Base-by-base conservation (phyloP, 1,140 invertebrate genomes). In the Penaeus indicus region DNA sequence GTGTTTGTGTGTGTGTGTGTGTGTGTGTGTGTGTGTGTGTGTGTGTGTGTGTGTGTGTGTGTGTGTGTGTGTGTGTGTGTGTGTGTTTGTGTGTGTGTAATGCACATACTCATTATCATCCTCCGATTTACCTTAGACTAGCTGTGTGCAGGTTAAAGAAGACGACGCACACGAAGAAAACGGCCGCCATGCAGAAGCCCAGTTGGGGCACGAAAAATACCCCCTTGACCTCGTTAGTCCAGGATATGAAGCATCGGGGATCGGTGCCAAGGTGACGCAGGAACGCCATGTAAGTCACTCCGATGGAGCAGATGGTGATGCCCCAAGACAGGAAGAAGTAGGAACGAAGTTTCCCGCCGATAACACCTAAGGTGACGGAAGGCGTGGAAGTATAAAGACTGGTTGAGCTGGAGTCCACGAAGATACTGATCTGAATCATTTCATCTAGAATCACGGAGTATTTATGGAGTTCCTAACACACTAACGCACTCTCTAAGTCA, bases 241-340 rank as follows among this genome's bases (percentile, higher is more conserved):
- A 91, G 0, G 83, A 72, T 19, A 91, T 82, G 84, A 91, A 90
- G 69, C 91, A 91, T 22, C 91, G 87, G 0, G 91, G 91, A 64
- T 90, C 91, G 5, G 85, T 91, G 63, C 91, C 91, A 32, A 90
- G 85, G 61, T 90, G 85, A 2, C 83, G 32, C 60, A 90, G 72
- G 72, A 86, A 87, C 54, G 79, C 84, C 16, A 85, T 84, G 78
- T 83, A 89, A 16, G 85, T 77, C 8, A 78, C 62, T 5, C 91
- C 91, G 22, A 90, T 86, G 0, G 85, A 88, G 0, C 88, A 1
- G 11, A 91, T n/a, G 25, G 91, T 79, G 22, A 90, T 4, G 7
- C 92, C 92, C 91, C 91, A 92, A 22, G 90, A 86, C 27, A 92
- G 81, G 21, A 90, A 90, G 11, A 90, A 27, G 83, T 92, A 92